Evolutionary conservation across 2,113 vertebrate genomes (phyloP), one percentile per base, ranked within the genome.

Genomic region (Ancistrus triradiatus): DNA sequence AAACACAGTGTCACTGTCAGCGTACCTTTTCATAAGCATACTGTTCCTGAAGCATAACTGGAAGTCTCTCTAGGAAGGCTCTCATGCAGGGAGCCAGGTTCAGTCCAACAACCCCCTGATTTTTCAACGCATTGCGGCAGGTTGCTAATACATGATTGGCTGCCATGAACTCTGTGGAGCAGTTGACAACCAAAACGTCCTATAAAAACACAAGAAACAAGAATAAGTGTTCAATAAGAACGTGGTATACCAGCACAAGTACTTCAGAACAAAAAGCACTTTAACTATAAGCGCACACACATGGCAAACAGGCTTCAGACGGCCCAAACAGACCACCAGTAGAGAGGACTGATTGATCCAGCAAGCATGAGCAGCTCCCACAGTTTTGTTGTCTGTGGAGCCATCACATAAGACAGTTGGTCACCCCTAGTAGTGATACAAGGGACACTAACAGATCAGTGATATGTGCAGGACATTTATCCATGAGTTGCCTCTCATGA

Each of bases 81-180:
- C 93, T 88, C 95, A 98, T 97, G 81, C 96, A 98, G 0, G 95
- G 96, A 1, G 96, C 95, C 89, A 89, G 89, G 81, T 93, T 95
- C 46, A 98, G 74, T 43, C 96, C 96, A 15, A 93, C 72, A 22
- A 98, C 84, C 1, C 96, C 96, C 75, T 98, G 96, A n/a, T 91
- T 93, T 67, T 92, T 95, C 78, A 98, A 81, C 0, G 95, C 93
- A 0, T 86, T 92, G 71, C 96, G 86, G 56, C 95, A 98, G 0
- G 96, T 98, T 3, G 95, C 93, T 64, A 98, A 80, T 46, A 98
- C 81, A 0, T 98, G 95, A 82, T 95, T 92, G 70, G 89, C 85
- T 19, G 87, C 74, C 59, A 92, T 85, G 90, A 94, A 98, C 15
- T 98, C 96, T 0, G 88, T 76, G 0, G 91, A 93, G 79, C 92